Evolutionary conservation across 2,797 vertebrate species (phyloP), one percentile per base, ranked within the genome.

Genomic region (Onychomys arenicola): DNA sequence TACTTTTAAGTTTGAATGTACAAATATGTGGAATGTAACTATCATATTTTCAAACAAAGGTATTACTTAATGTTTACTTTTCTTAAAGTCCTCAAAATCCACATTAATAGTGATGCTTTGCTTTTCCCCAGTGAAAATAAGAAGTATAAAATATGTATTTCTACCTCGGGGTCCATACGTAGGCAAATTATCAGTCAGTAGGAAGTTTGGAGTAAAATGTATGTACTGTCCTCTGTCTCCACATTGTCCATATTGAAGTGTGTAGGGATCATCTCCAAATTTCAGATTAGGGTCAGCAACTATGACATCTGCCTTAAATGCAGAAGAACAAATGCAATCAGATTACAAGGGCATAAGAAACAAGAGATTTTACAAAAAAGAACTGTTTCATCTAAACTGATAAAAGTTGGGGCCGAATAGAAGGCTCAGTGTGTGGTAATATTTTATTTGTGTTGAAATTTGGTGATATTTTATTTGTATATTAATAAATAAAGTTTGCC

Each of bases 191-290:
- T 98, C 93, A 40, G 96, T 88, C 92, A 98, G 69, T 37, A 99
- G 40, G 95, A 98, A 99, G 59, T 98, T 96, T 76, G 99, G 98
- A 21, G 98, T 99, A 25, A 99, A 98, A 96, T 98, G 98, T 95
- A 99, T 98, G 71, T 99, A 98, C 86, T 84, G 92, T 76, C 98
- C 98, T 91, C 97, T 97, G 21, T 97, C 97, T 83, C 98, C 98
- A 97, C 99, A 99, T n/a, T 98, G 97, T 93, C 94, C 97, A 23
- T 98, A 98, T 10, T 98, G 99, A 67, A 98, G 96, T 12, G 98
- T 99, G 40, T 98, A 99, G 1, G 98, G 99, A n/a, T 98, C 97
- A 96, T 99, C 97, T 93, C 97, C 96, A 0, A 96, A 89, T 84
- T 92, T 95, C 65, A 96, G 12, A 3, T 97, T 86, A 91, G 97